These are phyloP conservation scores for Siniperca obscura DNA, from an alignment of 2,797 vertebrate species.

Conservation along the genomic window DNA sequence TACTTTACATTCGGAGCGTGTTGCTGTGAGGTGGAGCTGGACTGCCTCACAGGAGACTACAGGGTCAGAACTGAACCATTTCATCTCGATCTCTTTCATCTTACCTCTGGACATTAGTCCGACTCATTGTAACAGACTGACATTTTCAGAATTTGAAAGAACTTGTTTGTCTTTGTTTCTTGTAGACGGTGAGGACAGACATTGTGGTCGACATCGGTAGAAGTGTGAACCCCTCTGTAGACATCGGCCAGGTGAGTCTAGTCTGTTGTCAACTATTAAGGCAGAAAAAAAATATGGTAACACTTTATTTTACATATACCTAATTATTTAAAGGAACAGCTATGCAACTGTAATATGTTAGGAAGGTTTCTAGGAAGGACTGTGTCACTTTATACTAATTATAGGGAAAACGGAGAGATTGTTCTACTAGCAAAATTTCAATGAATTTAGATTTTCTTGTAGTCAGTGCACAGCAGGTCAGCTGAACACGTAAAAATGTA, in stretches of 20 bases:
- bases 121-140: neutral
- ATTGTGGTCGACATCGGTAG: constrained; percentile 81
- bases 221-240: constrained; percentile 85
- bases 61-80: constrained; percentile 76
- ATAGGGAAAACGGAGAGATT: no score
- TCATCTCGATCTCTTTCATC: neutral
- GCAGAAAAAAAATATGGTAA: neutral
- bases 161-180: neutral
- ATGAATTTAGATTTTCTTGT: no score
- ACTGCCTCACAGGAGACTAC: constrained; percentile 90
- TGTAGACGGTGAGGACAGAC: constrained; percentile 84
- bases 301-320: neutral
- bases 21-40: constrained; percentile 91
- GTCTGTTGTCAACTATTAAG: neutral
- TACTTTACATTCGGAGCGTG: constrained; percentile 85
- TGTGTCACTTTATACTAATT: no score
- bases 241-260: constrained; percentile 84
- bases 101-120: neutral
- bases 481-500: no score
- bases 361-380: no score
- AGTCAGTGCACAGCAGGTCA: no score
- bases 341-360: neutral
- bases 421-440: no score
- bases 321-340: neutral
- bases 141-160: neutral